Evolutionary conservation across 2,888 invertebrate genomes (phyloP), one percentile per base, ranked within the genome.

Genomic region (Xestobium rufovillosum): DNA sequence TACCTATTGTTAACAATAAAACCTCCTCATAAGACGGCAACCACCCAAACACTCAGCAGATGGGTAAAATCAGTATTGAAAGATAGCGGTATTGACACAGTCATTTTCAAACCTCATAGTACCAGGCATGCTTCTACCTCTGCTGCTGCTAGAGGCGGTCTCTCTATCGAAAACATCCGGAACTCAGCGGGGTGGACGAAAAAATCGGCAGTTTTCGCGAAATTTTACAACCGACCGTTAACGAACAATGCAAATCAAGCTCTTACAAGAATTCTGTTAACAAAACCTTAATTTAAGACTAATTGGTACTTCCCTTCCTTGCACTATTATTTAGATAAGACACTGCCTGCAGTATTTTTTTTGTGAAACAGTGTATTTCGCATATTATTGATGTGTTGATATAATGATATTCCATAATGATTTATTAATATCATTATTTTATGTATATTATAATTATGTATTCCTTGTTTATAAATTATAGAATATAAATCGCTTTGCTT

Each of bases 91-190:
- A 29, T 49, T 10, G 39, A 47, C 27, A 45, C 41, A 1, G 16
- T 16, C 1, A 14, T 32, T 4, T 51, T 48, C 26, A 27, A 36
- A 11, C 42, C 48, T 9, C 30, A 49, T 19, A 42, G 38, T 27
- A 48, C 43, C n/a, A 27, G 44, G 3, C 51, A 51, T 23, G 43
- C 45, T 1, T 38, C 42, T 4, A 50, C 48, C 9, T 47, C 47
- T 11, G 42, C 47, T 2, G 50, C 43, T 10, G 34, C 36, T 3
- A 28, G 37, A n/a, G 36, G 12, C 4, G 49, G 45, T 19, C 25
- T 48, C 1, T 43, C 29, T 27, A 26, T 47, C 3, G 38, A 44
- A 3, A 10, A 26, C 2, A 48, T 50, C 4, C 39, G 34, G 11
- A 42, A 36, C 4, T 45, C 42, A 14, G 46, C 46, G 6, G 47